Evolutionary conservation across 2,797 vertebrate species (phyloP).

Genomic region (Periparus ater): DNA sequence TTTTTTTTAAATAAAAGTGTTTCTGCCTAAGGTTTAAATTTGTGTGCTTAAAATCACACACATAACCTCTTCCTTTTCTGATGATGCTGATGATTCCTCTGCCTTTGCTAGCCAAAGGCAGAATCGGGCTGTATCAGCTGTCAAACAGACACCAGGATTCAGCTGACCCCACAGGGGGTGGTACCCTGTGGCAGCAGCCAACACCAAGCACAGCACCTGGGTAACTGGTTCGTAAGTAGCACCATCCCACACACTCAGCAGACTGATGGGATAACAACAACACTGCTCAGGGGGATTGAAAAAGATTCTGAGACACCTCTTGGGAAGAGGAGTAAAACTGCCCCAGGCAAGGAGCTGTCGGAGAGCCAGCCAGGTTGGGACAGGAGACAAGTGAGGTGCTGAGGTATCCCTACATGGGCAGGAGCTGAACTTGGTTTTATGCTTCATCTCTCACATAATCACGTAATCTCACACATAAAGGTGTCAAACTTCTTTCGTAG

Average conservation of each 20-base stretch:
- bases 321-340: background rate
- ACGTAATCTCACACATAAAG: background rate
- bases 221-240: background rate
- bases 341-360: background rate
- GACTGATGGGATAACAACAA: rapidly evolving
- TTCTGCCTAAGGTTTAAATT: background rate
- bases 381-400: background rate
- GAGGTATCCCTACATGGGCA: background rate
- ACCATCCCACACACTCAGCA: background rate
- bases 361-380: background rate
- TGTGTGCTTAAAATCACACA: background rate
- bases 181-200: background rate
- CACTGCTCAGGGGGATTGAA: background rate
- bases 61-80: background rate
- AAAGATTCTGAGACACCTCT: background rate
- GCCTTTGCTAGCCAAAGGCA: background rate
- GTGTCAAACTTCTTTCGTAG: background rate
- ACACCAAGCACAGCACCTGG: background rate
- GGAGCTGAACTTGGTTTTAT: background rate
- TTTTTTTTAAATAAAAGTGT: background rate
- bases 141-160: background rate
- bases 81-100: rapidly evolving
- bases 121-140: background rate
- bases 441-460: background rate
- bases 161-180: no score